Base-by-base conservation (phyloP, 35 echinoderm and acorn worm genomes). In the Stichopus chloronotus region DNA sequence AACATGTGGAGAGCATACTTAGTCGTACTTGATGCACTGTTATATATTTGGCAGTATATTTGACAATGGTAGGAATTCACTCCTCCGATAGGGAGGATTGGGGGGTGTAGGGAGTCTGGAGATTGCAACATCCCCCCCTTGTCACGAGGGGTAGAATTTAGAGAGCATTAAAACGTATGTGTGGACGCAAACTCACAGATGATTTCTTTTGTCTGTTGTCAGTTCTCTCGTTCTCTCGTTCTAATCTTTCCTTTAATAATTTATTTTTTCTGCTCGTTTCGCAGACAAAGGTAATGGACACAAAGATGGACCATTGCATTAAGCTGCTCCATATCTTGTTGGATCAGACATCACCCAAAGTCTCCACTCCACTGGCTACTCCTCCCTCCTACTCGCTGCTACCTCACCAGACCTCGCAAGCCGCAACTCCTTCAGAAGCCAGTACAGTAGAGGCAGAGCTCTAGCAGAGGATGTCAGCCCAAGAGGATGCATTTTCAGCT, bases 251-350 rank as follows among this genome's bases (percentile, higher is more conserved):
- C 52, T 86, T 11, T 52, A 86, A 43, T 3, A 4, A 59, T 24
- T 65, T 65, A 63, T 53, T 57, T 52, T 84, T 65, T 10, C 43
- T 61, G 52, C 57, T 61, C 63, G 30, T 43, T 43, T 25, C 53
- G 12, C 84, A 96, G 95, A 89, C 94, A 22, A 87, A 89, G 52
- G 59, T 93, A n/a, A 96, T 96, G 95, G 95, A 96, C 56, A 76
- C 84, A 53, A 96, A 96, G 59, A 60, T 96, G 22, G 95, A 96
- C 60, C 84, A 92, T 76, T 96, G 95, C 14, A 92, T 91, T 72
- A 87, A 68, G 53, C 72, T 96, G 52, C 77, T 96, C 4, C 86
- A 92, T 68, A 63, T 94, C 4, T 60, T 96, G 9, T 23, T 94
- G 4, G 93, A 96, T 23, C 93, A 89, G 14, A 91, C 93, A 20